Percentiles rank a stretch among this genome's conserved stretches.
Conservation (phyloP, 2,797 vertebrate species). For the Danio jaintianensis region DNA sequence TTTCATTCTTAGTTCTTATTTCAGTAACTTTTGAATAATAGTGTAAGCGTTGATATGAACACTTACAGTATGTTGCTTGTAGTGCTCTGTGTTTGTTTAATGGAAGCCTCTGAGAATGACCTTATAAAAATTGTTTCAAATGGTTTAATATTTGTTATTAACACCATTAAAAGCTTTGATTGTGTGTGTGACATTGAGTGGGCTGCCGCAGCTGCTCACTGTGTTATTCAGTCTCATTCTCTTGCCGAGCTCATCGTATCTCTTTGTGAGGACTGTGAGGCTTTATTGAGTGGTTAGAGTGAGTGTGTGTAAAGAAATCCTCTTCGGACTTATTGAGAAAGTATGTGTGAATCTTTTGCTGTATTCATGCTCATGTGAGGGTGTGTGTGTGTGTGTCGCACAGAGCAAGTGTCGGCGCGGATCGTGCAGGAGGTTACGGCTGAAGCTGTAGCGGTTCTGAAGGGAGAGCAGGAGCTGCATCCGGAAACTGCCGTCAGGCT, state of each 20-base stretch:
- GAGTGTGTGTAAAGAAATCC: background rate
- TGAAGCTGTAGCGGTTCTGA: constrained; percentile 96
- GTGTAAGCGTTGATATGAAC: background rate
- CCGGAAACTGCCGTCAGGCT: constrained; percentile 74
- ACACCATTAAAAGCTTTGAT: background rate
- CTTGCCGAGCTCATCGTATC: background rate
- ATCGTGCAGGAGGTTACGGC: constrained; percentile 99
- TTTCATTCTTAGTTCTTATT: no score
- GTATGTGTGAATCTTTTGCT: constrained; percentile 42
- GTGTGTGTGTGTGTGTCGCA: constrained; percentile 57
- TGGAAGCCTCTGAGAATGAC: background rate
- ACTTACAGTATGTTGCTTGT: background rate
- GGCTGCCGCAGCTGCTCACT: background rate
- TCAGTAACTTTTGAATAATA: background rate
- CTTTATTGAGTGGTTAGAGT: background rate
- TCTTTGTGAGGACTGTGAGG: background rate
- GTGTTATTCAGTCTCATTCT: background rate
- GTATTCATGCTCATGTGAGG: constrained; percentile 35
- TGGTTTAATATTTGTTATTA: background rate
- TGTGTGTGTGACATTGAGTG: background rate
- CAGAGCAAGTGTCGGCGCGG: constrained; percentile 97
- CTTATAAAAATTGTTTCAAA: background rate
- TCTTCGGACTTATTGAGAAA: background rate
- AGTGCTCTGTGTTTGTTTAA: background rate
- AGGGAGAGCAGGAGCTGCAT: constrained; percentile 92